A percentile compares a stretch with the other conserved stretches of the same genome.
phyloP scores from a whole-genome alignment of 2,113 vertebrate genomes.

The Rhodinocichla rosea region DNA sequence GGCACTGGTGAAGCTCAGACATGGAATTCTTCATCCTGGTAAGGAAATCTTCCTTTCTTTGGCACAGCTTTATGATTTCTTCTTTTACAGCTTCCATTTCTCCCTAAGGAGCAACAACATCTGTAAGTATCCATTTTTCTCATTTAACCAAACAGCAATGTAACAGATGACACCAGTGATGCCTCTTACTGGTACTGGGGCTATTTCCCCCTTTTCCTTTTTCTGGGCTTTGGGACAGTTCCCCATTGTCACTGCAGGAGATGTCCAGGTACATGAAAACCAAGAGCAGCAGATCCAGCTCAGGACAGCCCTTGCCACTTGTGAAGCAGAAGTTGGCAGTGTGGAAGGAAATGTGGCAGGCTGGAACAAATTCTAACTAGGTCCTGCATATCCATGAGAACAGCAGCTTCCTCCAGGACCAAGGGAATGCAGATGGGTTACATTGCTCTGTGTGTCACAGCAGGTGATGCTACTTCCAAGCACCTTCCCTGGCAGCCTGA shows the following conservation, averaged over 20 bases:
- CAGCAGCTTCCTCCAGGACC: neutral
- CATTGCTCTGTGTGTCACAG: slow-evolving; percentile 36
- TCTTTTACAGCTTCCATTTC: slow-evolving; percentile 63
- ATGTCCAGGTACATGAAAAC: neutral
- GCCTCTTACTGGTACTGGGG: slow-evolving; percentile 28
- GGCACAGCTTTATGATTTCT: slow-evolving; percentile 70
- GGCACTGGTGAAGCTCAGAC: slow-evolving; percentile 62
- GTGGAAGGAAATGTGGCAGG: neutral
- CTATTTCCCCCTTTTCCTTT: neutral
- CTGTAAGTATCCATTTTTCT: neutral
- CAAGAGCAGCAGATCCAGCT: neutral
- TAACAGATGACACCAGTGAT: neutral
- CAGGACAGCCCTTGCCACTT: neutral
- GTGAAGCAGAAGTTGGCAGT: neutral
- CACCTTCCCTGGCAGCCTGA: neutral
- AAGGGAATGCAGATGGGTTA: slow-evolving; percentile 11
- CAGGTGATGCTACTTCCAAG: neutral
- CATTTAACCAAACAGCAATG: neutral
- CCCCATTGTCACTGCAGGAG: slow-evolving; percentile 16
- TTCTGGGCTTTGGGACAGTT: slow-evolving; percentile 17
- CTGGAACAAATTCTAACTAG: neutral
- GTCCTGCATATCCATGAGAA: neutral
- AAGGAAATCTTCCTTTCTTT: slow-evolving; percentile 72
- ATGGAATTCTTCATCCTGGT: slow-evolving; percentile 55
- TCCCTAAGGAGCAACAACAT: slow-evolving; percentile 58